phyloP scores from a whole-genome alignment of 2,797 vertebrate species.

The Danio jaintianensis region DNA sequence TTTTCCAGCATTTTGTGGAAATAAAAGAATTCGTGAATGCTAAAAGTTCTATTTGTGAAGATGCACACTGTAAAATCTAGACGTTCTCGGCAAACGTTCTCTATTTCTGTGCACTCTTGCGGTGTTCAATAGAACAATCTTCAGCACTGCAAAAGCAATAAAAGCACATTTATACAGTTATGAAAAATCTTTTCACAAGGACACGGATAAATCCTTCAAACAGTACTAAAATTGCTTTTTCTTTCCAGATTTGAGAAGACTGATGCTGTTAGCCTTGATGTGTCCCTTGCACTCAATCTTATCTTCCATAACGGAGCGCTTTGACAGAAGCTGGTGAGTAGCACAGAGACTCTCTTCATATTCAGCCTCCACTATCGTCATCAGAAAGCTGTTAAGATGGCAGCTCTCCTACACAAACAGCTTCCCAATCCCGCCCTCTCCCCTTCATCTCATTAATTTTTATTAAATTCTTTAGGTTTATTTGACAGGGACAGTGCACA shows the following conservation, averaged over 20 bases:
- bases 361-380: slow-evolving; percentile 56
- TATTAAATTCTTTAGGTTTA: too few relatives aligned
- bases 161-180: slow-evolving; percentile 11
- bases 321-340: slow-evolving; percentile 51
- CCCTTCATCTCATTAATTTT: background rate
- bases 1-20: too few relatives aligned
- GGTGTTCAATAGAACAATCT: background rate
- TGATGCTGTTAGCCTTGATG: slow-evolving; percentile 14
- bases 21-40: too few relatives aligned
- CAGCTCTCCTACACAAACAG: slow-evolving; percentile 28
- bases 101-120: background rate
- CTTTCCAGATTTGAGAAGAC: slow-evolving; percentile 1
- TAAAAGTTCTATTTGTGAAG: background rate
- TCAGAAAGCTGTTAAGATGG: slow-evolving; percentile 44
- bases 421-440: background rate
- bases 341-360: slow-evolving; percentile 60
- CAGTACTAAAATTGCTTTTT: background rate
- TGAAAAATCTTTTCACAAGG: slow-evolving; percentile 8
- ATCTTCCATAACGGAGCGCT: slow-evolving; percentile 49
- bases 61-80: background rate
- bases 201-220: slow-evolving; percentile 21
- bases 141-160: slow-evolving; percentile 5
- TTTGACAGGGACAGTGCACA: too few relatives aligned
- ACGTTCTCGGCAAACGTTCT: background rate
- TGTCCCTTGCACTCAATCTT: slow-evolving; percentile 52